phyloP scores from a whole-genome alignment of 2,797 vertebrate species.

The Erpetoichthys calabaricus region DNA sequence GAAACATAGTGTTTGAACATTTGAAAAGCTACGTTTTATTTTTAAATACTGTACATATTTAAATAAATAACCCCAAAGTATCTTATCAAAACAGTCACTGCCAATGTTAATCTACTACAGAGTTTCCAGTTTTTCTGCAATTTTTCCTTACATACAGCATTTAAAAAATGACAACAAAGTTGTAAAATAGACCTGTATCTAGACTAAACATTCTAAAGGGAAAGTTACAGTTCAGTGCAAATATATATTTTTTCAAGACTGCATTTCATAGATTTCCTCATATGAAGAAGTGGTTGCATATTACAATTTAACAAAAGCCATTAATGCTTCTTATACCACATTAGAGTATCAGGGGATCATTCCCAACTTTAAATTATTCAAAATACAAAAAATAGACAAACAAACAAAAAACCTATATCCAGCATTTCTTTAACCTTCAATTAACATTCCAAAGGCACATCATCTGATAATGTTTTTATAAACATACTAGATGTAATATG shows the following conservation, averaged over 20 bases:
- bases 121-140: conserved; percentile 67
- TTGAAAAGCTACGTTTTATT: conserved; percentile 68
- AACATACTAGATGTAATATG: conserved; percentile 72
- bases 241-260: conserved; percentile 62
- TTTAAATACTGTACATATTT: conserved; percentile 99
- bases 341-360: conserved; percentile 65
- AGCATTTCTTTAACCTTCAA: conserved; percentile 82
- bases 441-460: conserved; percentile 97
- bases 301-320: conserved; percentile 97
- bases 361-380: conserved; percentile 49
- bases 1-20: conserved; percentile 83
- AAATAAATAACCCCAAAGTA: conserved; percentile 98
- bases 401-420: conserved; percentile 73
- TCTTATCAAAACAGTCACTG: conserved; percentile 81
- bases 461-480: conserved; percentile 89
- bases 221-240: conserved; percentile 97
- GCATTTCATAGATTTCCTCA: conserved; percentile 74
- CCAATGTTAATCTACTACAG: conserved; percentile 74
- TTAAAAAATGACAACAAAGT: conserved; percentile 45
- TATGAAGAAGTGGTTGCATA: conserved; percentile 98
- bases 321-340: conserved; percentile 82
- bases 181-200: conserved; percentile 83
- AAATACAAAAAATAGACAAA: conserved; percentile 46
- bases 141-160: conserved; percentile 58
- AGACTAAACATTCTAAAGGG: conserved; percentile 71